These are phyloP conservation scores for Lucinisca nassula DNA, from an alignment of 2,888 invertebrate species.

Conservation along the genomic window DNA sequence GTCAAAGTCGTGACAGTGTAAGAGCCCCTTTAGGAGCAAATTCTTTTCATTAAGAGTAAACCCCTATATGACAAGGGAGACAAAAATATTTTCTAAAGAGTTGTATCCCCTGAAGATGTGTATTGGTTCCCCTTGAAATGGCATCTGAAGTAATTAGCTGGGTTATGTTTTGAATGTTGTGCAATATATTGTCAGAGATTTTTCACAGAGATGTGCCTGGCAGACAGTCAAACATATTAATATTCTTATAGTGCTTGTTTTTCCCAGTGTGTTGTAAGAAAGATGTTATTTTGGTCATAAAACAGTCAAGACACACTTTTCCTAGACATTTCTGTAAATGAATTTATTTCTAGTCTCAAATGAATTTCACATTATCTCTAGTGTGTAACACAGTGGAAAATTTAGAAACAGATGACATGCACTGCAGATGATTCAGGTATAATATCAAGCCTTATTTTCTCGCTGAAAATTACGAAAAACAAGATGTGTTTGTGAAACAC, in stretches of 20 bases:
- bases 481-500: too few relatives aligned
- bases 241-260: neutral
- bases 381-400: too few relatives aligned
- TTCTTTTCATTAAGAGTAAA: too few relatives aligned
- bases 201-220: neutral
- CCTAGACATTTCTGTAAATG: neutral
- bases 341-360: neutral
- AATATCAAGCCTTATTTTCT: too few relatives aligned
- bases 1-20: too few relatives aligned
- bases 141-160: neutral
- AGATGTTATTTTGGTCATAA: slow-evolving; percentile 2
- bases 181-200: neutral
- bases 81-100: too few relatives aligned
- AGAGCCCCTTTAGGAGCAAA: too few relatives aligned
- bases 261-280: neutral
- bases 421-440: too few relatives aligned
- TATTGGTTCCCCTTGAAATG: neutral
- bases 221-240: neutral
- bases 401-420: too few relatives aligned
- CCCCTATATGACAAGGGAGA: too few relatives aligned
- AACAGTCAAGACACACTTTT: neutral
- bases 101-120: too few relatives aligned
- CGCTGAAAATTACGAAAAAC: too few relatives aligned
- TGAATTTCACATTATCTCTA: neutral
- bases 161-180: neutral